Evolutionary conservation across 2,113 vertebrate genomes (phyloP).

Genomic region (Gambusia holbrooki): DNA sequence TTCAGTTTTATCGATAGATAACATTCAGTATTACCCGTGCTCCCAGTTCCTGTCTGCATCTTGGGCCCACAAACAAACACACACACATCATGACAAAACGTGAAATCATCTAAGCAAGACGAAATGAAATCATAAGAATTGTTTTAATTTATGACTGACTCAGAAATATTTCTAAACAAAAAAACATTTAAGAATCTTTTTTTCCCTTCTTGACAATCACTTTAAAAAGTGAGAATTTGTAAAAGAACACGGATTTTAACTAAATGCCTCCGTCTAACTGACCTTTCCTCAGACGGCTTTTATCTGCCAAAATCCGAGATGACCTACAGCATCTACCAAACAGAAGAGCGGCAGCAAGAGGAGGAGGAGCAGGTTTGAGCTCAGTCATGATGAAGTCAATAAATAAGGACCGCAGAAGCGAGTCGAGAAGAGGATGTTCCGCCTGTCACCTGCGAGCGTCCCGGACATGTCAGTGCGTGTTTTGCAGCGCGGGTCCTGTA

Average conservation of each 20-base stretch:
- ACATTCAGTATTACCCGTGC: too few relatives aligned
- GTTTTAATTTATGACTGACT: too few relatives aligned
- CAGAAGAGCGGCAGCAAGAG: not conserved
- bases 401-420: constrained; percentile 47
- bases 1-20: too few relatives aligned
- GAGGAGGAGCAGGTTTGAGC: not conserved
- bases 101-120: too few relatives aligned
- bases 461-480: constrained; percentile 34
- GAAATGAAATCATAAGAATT: too few relatives aligned
- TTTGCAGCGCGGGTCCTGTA: constrained; percentile 77
- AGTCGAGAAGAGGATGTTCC: not conserved
- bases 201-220: too few relatives aligned
- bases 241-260: not conserved
- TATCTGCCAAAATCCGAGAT: not conserved
- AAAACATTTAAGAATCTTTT: too few relatives aligned
- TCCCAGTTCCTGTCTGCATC: too few relatives aligned
- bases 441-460: not conserved
- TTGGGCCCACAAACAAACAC: too few relatives aligned
- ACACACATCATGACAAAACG: too few relatives aligned
- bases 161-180: too few relatives aligned
- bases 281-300: not conserved
- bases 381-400: constrained; percentile 32
- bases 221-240: not conserved
- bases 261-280: not conserved
- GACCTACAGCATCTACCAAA: not conserved